These are phyloP conservation scores for Andricus quercusramuli DNA, from an alignment of 2,888 invertebrate species.

Conservation along the genomic window DNA sequence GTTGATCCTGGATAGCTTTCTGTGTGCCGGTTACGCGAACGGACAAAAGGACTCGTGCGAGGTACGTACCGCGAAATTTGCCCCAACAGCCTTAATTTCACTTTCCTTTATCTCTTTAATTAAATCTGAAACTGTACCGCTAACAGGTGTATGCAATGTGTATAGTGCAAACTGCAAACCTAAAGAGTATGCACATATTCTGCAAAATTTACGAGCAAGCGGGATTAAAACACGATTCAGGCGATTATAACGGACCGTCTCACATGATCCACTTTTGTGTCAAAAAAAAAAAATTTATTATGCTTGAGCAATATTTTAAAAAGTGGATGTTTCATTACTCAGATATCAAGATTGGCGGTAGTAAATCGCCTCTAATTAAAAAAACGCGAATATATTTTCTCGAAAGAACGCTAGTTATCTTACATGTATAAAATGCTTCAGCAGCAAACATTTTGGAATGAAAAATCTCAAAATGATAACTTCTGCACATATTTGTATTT, in stretches of 20 bases:
- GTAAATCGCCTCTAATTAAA: too few relatives aligned
- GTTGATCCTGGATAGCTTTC: conserved; percentile 91
- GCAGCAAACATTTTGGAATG: too few relatives aligned
- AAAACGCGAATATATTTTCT: too few relatives aligned
- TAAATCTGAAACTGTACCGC: conserved; percentile 53
- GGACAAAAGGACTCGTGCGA: conserved; percentile 96
- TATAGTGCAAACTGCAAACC: not conserved
- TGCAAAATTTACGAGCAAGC: not conserved
- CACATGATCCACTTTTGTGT: conserved; percentile 55
- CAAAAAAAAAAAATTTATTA: too few relatives aligned
- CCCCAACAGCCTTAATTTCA: conserved; percentile 43
- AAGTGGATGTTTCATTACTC: not conserved
- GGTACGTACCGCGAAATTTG: conserved; percentile 79
- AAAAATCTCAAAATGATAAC: too few relatives aligned
- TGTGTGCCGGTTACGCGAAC: conserved; percentile 95
- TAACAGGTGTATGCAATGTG: conserved; percentile 50
- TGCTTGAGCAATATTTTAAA: not conserved
- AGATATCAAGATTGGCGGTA: too few relatives aligned
- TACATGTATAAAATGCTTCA: too few relatives aligned
- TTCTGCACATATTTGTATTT: too few relatives aligned
- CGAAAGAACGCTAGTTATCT: too few relatives aligned
- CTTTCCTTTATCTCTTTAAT: conserved; percentile 53
- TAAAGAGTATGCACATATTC: conserved; percentile 4
- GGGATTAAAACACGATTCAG: conserved; percentile 13
- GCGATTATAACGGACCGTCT: conserved; percentile 61